Percentiles rank a stretch among this genome's conserved stretches.
Conservation (phyloP, 2,797 vertebrate genomes). For the Cuniculus paca region DNA sequence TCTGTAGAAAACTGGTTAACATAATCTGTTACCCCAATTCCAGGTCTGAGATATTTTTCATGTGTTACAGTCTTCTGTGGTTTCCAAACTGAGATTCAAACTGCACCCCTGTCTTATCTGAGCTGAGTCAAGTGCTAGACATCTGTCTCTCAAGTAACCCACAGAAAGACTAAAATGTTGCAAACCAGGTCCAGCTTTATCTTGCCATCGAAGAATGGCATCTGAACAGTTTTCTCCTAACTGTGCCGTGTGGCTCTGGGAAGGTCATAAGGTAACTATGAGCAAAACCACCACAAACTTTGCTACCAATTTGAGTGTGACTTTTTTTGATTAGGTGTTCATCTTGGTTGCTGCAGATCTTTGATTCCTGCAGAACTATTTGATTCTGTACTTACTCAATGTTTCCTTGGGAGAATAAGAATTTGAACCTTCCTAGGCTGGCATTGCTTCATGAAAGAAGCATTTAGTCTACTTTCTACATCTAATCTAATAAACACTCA, state of each 20-base stretch:
- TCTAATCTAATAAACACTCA: neutral
- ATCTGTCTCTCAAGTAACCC: neutral
- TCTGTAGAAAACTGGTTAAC: neutral
- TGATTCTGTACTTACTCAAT: neutral
- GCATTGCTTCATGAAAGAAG: neutral
- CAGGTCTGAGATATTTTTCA: neutral
- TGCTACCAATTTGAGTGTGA: neutral
- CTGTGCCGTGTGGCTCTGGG: fast-evolving
- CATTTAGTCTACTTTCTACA: neutral
- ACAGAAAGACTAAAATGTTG: neutral
- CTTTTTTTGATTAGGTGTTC: neutral
- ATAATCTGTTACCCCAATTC: neutral
- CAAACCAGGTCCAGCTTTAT: neutral
- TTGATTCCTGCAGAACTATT: neutral
- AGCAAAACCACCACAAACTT: neutral
- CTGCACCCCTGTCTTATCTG: neutral
- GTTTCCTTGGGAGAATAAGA: neutral
- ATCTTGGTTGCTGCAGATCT: neutral
- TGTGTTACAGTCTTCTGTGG: neutral
- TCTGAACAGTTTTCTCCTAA: neutral
- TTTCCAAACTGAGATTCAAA: neutral
- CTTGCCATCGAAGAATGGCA: neutral
- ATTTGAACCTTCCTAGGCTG: neutral
- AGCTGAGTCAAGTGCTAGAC: neutral
- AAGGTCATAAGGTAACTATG: neutral